A percentile compares a stretch with the other conserved stretches of the same genome.
These are phyloP conservation scores for Triplophysa bombifrons DNA, from an alignment of 2,797 vertebrate genomes.

Conservation along the genomic window DNA sequence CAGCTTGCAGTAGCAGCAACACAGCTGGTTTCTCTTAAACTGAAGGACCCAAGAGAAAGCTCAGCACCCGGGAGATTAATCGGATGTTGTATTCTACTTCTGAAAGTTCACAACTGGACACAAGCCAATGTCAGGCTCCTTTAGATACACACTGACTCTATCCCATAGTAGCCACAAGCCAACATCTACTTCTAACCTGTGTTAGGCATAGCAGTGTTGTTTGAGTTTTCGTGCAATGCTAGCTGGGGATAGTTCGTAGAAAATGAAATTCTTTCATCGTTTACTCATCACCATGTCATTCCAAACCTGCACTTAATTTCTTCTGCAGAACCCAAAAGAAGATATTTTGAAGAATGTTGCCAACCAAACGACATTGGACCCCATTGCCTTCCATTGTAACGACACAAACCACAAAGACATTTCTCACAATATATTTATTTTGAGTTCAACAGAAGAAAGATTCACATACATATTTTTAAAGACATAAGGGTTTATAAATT, in stretches of 20 bases:
- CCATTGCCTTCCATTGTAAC: no score
- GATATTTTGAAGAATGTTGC: no score
- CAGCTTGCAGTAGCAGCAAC: neutral
- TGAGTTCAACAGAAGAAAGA: no score
- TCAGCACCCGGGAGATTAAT: constrained; percentile 39
- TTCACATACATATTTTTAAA: no score
- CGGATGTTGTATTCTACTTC: constrained; percentile 17
- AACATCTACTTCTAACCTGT: neutral
- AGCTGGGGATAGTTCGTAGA: neutral
- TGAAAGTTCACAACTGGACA: constrained; percentile 34
- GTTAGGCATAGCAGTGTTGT: neutral
- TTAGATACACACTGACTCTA: constrained; percentile 31
- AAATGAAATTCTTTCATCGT: neutral
- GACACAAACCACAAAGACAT: no score
- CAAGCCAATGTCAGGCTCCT: constrained; percentile 21
- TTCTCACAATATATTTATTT: no score
- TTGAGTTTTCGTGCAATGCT: neutral
- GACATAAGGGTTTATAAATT: no score
- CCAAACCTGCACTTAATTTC: no score
- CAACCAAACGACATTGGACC: no score
- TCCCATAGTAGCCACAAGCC: neutral
- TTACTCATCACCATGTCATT: neutral
- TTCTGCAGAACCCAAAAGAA: no score
- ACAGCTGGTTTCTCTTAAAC: constrained; percentile 43
- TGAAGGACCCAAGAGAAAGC: constrained; percentile 24